phyloP scores from a whole-genome alignment of 2,797 vertebrate genomes.

The Crypturellus tataupa region DNA sequence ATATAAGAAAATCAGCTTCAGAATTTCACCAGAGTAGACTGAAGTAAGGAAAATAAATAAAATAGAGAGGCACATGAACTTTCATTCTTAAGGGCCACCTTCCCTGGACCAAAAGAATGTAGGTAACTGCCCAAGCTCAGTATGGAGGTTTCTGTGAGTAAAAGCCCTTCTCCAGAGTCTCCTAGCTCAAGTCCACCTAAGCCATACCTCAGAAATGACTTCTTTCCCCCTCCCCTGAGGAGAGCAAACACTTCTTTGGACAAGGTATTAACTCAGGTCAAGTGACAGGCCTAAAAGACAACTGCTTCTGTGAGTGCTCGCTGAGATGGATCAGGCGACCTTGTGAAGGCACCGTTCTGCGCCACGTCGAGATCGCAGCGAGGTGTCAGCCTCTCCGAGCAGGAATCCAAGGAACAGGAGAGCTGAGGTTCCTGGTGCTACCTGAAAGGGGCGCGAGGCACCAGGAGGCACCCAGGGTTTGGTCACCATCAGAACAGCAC shows the following conservation, averaged over 20 bases:
- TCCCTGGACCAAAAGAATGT: not conserved
- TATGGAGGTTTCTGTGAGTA: not conserved
- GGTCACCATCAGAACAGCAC: not conserved
- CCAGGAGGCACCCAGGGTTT: not conserved
- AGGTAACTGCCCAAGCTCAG: not conserved
- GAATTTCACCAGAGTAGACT: not conserved
- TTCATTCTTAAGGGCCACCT: not conserved
- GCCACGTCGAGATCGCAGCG: not conserved
- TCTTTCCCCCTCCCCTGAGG: fast-evolving
- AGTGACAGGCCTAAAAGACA: not conserved
- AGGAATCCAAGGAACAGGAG: not conserved
- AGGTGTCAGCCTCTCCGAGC: not conserved
- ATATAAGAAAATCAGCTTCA: not conserved
- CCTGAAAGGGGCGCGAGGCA: not conserved
- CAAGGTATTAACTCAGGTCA: not conserved
- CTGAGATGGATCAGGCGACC: not conserved
- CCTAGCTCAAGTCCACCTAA: not conserved
- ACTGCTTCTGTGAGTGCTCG: not conserved
- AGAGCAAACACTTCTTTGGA: not conserved
- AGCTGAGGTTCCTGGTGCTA: not conserved
- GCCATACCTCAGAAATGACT: not conserved
- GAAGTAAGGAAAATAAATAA: no score
- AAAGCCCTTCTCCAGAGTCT: not conserved
- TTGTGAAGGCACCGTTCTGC: not conserved
- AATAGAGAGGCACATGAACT: not conserved